phyloP scores from a whole-genome alignment of 2,888 invertebrate species.

The Ceramica pisi region DNA sequence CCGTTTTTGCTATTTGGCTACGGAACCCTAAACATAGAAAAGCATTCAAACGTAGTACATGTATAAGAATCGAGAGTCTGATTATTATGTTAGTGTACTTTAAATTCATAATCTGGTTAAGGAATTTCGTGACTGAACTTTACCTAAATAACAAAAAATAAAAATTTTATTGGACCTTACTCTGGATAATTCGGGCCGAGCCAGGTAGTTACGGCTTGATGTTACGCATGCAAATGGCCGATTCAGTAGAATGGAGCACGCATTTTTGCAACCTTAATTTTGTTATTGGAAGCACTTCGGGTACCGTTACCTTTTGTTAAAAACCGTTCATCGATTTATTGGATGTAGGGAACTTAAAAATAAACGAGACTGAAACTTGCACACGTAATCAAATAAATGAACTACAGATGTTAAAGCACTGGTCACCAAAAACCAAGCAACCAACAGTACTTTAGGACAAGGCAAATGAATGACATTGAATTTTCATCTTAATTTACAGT shows the following conservation, averaged over 20 bases:
- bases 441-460: neutral
- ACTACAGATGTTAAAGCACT: neutral
- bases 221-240: slow-evolving; percentile 83
- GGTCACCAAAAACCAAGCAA: neutral
- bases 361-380: slow-evolving; percentile 14
- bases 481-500: slow-evolving; percentile 34
- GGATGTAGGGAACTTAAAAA: slow-evolving; percentile 31
- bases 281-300: slow-evolving; percentile 68
- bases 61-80: neutral
- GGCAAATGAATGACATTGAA: neutral
- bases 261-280: slow-evolving; percentile 78
- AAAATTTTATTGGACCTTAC: slow-evolving; percentile 77
- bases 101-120: slow-evolving; percentile 34
- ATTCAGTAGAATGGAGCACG: slow-evolving; percentile 73
- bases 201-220: slow-evolving; percentile 79
- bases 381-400: slow-evolving; percentile 2
- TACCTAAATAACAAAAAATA: slow-evolving; percentile 69
- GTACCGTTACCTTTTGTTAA: slow-evolving; percentile 68
- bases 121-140: slow-evolving; percentile 64
- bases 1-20: too few species aligned
- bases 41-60: neutral
- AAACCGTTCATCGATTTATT: slow-evolving; percentile 51
- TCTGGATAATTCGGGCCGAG: slow-evolving; percentile 78
- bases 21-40: too few species aligned
- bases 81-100: neutral